phyloP scores from a whole-genome alignment of 2,113 vertebrate genomes.

The Nothoprocta pentlandii region DNA sequence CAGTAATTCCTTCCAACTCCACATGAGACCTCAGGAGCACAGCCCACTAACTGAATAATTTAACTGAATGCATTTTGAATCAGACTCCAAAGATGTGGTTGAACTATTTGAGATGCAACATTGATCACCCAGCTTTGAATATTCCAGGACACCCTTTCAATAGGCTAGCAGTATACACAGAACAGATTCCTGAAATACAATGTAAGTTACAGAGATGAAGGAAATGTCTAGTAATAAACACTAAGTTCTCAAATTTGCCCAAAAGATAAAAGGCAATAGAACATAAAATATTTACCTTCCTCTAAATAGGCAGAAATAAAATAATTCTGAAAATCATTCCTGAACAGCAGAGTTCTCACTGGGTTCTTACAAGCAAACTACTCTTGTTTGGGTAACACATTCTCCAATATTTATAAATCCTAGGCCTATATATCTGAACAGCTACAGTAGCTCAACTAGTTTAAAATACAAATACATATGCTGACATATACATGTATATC shows the following conservation, averaged over 20 bases:
- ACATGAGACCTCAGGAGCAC: neutral
- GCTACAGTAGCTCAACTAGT: neutral
- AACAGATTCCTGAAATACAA: slow-evolving; percentile 21
- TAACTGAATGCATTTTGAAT: neutral
- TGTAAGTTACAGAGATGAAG: slow-evolving; percentile 22
- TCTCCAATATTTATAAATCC: neutral
- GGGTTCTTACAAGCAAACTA: slow-evolving; percentile 38
- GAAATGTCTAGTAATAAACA: slow-evolving; percentile 17
- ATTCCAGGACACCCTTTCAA: neutral
- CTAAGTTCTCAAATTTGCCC: slow-evolving; percentile 21
- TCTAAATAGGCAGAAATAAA: neutral
- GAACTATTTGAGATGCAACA: neutral
- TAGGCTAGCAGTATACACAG: neutral
- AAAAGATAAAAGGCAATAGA: slow-evolving; percentile 30
- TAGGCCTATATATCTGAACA: neutral
- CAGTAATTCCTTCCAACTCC: neutral
- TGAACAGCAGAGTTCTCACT: neutral
- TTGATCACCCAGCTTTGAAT: neutral
- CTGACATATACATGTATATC: neutral
- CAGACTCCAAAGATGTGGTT: fast-evolving
- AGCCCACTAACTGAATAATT: neutral
- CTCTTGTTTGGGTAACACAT: neutral
- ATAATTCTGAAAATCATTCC: slow-evolving; percentile 37
- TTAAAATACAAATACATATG: neutral
- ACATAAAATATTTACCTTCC: slow-evolving; percentile 16